A percentile compares a stretch with the other conserved stretches of the same genome.
Evolutionary conservation across 2,113 vertebrate genomes (phyloP).

Genomic region (Prunella fulvescens): DNA sequence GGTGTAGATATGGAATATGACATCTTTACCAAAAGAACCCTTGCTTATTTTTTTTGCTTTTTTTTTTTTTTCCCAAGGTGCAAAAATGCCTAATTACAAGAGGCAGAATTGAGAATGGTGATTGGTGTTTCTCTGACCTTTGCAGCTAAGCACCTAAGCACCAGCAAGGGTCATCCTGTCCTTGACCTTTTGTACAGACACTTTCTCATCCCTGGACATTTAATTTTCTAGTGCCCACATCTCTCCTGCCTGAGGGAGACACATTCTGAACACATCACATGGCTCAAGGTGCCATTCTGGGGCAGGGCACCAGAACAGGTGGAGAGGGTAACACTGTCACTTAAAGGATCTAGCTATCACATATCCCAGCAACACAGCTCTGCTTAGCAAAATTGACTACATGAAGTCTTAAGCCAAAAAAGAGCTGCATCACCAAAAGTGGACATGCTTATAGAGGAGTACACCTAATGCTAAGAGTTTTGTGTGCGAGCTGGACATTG

Average conservation of each 20-base stretch:
- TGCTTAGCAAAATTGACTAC: background rate
- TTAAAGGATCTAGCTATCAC: background rate
- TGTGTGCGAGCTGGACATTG: background rate
- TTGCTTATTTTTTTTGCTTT: background rate
- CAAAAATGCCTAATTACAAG: background rate
- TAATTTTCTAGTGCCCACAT: background rate
- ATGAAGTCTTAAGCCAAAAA: background rate
- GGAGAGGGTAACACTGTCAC: background rate
- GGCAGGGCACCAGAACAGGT: background rate
- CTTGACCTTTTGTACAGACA: background rate
- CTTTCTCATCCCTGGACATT: background rate
- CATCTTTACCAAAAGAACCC: background rate
- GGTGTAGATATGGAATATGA: background rate
- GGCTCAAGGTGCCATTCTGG: too few relatives aligned
- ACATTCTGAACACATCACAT: accelerated
- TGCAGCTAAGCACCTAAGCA: background rate
- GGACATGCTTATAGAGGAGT: background rate
- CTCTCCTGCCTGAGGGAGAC: background rate
- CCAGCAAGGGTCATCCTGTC: background rate
- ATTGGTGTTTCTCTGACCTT: background rate
- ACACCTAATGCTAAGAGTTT: background rate
- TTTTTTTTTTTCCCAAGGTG: background rate
- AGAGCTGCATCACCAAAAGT: background rate
- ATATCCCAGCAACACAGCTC: background rate
- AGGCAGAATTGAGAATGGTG: background rate